A percentile compares a stretch with the other conserved stretches of the same genome.
These are phyloP conservation scores for Epizoanthus ramosus DNA, from an alignment of 92 coral and sea anemone species.

Conservation along the genomic window DNA sequence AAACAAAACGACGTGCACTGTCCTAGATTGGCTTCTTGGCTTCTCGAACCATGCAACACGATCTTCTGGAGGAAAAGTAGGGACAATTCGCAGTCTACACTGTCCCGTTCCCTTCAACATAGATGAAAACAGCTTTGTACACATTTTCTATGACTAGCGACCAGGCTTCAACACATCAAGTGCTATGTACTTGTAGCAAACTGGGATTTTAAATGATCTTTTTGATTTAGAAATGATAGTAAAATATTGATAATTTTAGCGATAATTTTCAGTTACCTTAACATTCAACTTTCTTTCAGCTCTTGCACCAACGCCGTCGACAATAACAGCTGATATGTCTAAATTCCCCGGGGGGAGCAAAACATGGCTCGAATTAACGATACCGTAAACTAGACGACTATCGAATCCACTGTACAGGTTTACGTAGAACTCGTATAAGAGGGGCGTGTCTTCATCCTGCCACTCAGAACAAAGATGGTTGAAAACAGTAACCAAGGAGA, in stretches of 20 bases:
- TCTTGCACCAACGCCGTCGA: slow-evolving; percentile 8
- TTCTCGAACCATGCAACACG: too few relatives aligned
- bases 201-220: too few relatives aligned
- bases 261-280: not conserved
- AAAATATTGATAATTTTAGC: not conserved
- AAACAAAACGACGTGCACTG: too few relatives aligned
- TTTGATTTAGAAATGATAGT: too few relatives aligned
- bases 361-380: not conserved
- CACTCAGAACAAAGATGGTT: slow-evolving; percentile 2
- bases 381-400: not conserved
- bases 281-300: slow-evolving; percentile 3
- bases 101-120: too few relatives aligned
- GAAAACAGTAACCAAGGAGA: not conserved
- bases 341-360: slow-evolving; percentile 11
- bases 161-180: too few relatives aligned
- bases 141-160: too few relatives aligned
- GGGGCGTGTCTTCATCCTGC: slow-evolving; percentile 13
- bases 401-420: slow-evolving; percentile 6
- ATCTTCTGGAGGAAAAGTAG: too few relatives aligned
- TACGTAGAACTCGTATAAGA: slow-evolving; percentile 13
- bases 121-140: too few relatives aligned
- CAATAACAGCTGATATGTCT: not conserved
- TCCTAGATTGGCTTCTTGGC: too few relatives aligned
- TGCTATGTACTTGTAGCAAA: too few relatives aligned
- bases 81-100: too few relatives aligned